phyloP scores from a whole-genome alignment of 1,140 invertebrate genomes.

The Penaeus japonicus region DNA sequence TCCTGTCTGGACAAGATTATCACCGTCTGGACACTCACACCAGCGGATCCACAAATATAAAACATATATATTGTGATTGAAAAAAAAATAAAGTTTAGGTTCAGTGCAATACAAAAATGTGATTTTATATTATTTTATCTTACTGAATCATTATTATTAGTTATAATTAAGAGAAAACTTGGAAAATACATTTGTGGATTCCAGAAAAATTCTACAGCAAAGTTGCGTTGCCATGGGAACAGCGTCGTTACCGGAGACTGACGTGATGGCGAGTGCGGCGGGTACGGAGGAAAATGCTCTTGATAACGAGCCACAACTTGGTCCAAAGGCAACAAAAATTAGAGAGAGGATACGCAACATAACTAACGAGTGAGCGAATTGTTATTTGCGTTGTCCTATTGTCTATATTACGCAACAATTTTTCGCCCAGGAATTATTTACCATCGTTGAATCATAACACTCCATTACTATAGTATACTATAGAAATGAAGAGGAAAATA shows the following conservation, averaged over 20 bases:
- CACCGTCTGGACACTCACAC: too few relatives aligned
- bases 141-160: neutral
- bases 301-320: neutral
- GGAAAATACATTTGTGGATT: neutral
- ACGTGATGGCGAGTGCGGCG: neutral
- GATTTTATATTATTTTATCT: too few relatives aligned
- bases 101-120: too few relatives aligned
- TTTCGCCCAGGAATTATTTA: too few relatives aligned
- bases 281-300: neutral
- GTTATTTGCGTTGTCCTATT: neutral
- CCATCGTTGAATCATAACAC: too few relatives aligned
- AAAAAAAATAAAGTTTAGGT: too few relatives aligned
- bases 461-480: too few relatives aligned
- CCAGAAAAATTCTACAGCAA: neutral
- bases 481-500: too few relatives aligned
- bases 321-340: conserved; percentile 35
- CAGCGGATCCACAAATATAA: too few relatives aligned
- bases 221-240: conserved; percentile 11
- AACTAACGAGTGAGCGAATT: conserved; percentile 4
- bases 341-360: conserved; percentile 27
- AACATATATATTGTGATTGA: too few relatives aligned
- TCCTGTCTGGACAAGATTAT: too few relatives aligned
- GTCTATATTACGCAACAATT: neutral
- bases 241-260: neutral
- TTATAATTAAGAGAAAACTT: neutral